Conservation (phyloP, 2,888 invertebrate species). For the Folsomia manolachei region DNA sequence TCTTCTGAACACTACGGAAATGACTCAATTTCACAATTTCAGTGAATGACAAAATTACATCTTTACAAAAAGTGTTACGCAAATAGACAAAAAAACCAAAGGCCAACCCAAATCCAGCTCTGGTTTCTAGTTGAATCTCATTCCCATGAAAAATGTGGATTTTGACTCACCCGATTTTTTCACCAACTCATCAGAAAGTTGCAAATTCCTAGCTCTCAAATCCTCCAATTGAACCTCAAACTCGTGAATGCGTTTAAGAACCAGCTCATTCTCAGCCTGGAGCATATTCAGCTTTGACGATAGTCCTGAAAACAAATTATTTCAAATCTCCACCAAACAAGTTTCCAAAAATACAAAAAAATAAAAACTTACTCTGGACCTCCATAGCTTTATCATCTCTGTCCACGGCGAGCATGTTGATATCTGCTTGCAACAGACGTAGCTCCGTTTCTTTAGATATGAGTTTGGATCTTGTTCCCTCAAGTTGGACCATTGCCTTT, state of each 20-base stretch:
- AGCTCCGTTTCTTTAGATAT: slow-evolving; percentile 49
- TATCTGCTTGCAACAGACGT: slow-evolving; percentile 47
- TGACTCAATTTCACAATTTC: no score
- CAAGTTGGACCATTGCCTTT: slow-evolving; percentile 48
- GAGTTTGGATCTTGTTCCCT: slow-evolving; percentile 48
- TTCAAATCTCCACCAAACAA: neutral
- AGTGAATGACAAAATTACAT: no score
- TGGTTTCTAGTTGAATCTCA: no score
- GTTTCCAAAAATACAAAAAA: neutral
- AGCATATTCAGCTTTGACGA: slow-evolving; percentile 66
- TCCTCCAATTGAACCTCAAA: slow-evolving; percentile 64
- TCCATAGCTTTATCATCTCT: slow-evolving; percentile 49
- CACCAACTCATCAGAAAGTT: slow-evolving; percentile 61
- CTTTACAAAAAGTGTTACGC: no score
- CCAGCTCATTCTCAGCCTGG: slow-evolving; percentile 65
- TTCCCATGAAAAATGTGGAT: no score
- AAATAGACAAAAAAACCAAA: no score
- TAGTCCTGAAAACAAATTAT: slow-evolving; percentile 59
- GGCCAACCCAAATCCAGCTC: no score
- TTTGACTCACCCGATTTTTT: slow-evolving; percentile 63
- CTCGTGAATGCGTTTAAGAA: slow-evolving; percentile 61
- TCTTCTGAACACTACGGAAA: no score
- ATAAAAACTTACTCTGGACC: slow-evolving; percentile 48
- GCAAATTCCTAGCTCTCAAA: slow-evolving; percentile 62
- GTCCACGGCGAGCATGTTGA: slow-evolving; percentile 48